Conservation (phyloP, 2,797 vertebrate genomes). For the Perodicticus potto region DNA sequence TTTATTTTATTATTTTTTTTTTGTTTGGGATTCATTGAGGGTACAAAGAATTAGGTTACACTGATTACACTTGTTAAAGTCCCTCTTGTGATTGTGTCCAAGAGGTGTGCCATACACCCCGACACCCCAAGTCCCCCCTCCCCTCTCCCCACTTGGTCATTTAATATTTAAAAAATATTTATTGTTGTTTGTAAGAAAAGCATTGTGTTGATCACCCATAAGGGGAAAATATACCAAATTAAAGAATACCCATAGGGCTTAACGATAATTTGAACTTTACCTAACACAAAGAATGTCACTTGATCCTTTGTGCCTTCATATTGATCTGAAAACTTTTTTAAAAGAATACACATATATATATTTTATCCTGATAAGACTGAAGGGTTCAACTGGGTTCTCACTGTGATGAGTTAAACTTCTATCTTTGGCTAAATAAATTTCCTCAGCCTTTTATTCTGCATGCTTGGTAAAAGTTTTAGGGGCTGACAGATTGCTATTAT, state of each 20-base stretch:
- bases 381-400: slow-evolving; percentile 50
- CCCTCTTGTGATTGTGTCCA: too few species aligned
- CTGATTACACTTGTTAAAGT: too few species aligned
- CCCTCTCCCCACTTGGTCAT: too few species aligned
- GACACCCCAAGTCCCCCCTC: too few species aligned
- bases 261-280: too few species aligned
- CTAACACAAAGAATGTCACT: too few species aligned
- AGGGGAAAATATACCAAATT: neutral
- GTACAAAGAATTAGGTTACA: too few species aligned
- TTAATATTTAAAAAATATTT: slow-evolving; percentile 35
- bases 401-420: slow-evolving; percentile 33
- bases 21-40: too few species aligned
- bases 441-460: slow-evolving; percentile 55
- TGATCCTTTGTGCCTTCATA: too few species aligned
- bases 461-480: slow-evolving; percentile 53
- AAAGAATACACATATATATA: neutral
- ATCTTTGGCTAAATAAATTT: slow-evolving; percentile 61
- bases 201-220: neutral
- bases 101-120: too few species aligned
- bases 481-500: slow-evolving; percentile 71
- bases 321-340: too few species aligned
- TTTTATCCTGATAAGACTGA: slow-evolving; percentile 1
- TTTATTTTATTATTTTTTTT: neutral
- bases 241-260: neutral
- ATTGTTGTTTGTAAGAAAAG: slow-evolving; percentile 41